These are phyloP conservation scores for Charaxes varanes DNA, from an alignment of 1,140 invertebrate species.

Conservation along the genomic window DNA sequence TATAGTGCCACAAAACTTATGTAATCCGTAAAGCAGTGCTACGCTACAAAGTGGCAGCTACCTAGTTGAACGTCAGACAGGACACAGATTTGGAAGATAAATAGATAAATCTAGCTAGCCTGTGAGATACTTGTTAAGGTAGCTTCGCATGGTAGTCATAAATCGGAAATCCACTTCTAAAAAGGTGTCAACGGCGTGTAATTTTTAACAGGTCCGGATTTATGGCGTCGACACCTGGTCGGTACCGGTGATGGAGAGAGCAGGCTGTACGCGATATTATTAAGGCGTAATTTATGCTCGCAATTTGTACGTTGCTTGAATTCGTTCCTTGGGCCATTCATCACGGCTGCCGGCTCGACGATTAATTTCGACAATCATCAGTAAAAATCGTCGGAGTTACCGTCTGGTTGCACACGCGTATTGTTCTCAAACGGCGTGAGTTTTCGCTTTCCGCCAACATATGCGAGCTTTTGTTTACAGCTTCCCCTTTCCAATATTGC, in stretches of 20 bases:
- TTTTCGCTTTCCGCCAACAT: slow-evolving; percentile 4
- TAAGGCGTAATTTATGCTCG: slow-evolving; percentile 69
- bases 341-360: slow-evolving; percentile 42
- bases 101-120: too few relatives aligned
- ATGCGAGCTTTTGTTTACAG: slow-evolving; percentile 7
- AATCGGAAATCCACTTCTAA: slow-evolving; percentile 17
- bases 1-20: too few relatives aligned
- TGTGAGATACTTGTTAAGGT: too few relatives aligned
- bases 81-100: too few relatives aligned
- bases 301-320: slow-evolving; percentile 67
- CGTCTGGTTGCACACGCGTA: slow-evolving; percentile 22
- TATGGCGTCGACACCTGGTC: slow-evolving; percentile 57
- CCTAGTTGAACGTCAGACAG: too few relatives aligned
- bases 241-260: slow-evolving; percentile 53
- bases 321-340: slow-evolving; percentile 65
- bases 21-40: too few relatives aligned
- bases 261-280: slow-evolving; percentile 64
- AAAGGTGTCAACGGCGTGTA: slow-evolving; percentile 27
- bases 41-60: too few relatives aligned
- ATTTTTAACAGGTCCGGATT: slow-evolving; percentile 54
- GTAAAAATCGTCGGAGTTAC: slow-evolving; percentile 41
- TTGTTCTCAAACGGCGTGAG: slow-evolving; percentile 21
- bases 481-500: too few relatives aligned
- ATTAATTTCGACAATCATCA: slow-evolving; percentile 60
- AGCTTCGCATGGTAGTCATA: too few relatives aligned